Evolutionary conservation across 1,140 invertebrate genomes (phyloP).

Genomic region (Drosophila cardini): DNA sequence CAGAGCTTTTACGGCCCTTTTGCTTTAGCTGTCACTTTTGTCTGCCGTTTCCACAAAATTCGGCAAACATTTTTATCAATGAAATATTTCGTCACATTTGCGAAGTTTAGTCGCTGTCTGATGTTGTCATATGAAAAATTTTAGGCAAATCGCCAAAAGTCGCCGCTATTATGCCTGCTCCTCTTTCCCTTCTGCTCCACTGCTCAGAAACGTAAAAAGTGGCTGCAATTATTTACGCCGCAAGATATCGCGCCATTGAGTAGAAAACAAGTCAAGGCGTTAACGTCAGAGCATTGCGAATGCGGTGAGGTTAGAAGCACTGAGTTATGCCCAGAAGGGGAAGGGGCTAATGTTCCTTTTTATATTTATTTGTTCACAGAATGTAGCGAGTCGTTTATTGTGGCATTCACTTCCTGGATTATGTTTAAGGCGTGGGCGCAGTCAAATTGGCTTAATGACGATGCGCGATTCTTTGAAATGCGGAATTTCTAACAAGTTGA

Average conservation of each 20-base stretch:
- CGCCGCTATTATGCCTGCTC: background rate
- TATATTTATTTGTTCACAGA: constrained; percentile 17
- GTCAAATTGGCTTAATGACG: constrained; percentile 22
- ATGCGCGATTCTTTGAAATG: constrained; percentile 48
- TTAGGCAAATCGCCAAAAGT: constrained; percentile 25
- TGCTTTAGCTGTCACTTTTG: background rate
- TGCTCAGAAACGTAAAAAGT: constrained; percentile 36
- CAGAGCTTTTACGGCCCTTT: constrained; percentile 50
- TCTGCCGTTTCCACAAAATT: background rate
- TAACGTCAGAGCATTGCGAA: constrained; percentile 41
- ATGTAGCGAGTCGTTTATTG: constrained; percentile 7
- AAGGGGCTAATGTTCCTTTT: constrained; percentile 59
- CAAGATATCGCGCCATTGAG: constrained; percentile 56
- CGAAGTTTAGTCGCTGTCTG: constrained; percentile 49
- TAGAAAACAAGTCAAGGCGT: constrained; percentile 57
- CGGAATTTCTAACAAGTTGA: background rate
- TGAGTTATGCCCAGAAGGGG: background rate
- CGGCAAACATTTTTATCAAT: constrained; percentile 61
- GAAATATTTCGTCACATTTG: constrained; percentile 73
- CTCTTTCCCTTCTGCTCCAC: background rate
- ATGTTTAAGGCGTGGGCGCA: constrained; percentile 40
- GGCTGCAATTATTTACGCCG: constrained; percentile 65
- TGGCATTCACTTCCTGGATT: constrained; percentile 60
- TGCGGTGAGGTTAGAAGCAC: background rate
- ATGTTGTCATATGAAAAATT: constrained; percentile 61